Evolutionary conservation across 1,140 invertebrate genomes (phyloP).

Genomic region (Drosophila sp.): DNA sequence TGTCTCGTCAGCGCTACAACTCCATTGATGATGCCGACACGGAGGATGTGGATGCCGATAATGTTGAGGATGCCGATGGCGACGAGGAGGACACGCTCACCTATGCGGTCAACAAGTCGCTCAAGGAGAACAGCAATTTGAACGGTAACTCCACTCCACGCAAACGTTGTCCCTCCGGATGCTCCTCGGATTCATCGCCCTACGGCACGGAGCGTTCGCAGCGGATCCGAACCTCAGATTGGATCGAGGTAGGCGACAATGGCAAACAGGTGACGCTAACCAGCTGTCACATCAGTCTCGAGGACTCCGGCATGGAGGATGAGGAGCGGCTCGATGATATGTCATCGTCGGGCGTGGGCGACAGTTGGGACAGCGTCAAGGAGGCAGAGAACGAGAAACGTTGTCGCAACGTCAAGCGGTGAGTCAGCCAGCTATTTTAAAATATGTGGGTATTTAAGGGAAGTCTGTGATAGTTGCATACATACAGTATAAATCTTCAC

Average conservation of each 20-base stretch:
- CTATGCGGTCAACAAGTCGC: constrained; percentile 63
- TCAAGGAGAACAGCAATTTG: constrained; percentile 53
- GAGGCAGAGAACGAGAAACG: constrained; percentile 80
- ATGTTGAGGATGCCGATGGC: constrained; percentile 76
- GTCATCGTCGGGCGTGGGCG: constrained; percentile 83
- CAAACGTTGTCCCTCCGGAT: constrained; percentile 81
- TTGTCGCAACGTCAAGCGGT: constrained; percentile 77
- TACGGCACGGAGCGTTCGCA: constrained; percentile 84
- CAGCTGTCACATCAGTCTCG: constrained; percentile 83
- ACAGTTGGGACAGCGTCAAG: constrained; percentile 85
- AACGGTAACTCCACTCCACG: constrained; percentile 58
- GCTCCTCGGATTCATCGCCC: constrained; percentile 83
- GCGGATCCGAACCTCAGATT: constrained; percentile 81
- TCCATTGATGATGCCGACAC: constrained; percentile 73
- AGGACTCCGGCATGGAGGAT: constrained; percentile 84
- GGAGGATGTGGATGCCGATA: constrained; percentile 81
- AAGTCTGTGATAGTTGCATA: background rate
- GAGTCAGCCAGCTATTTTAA: constrained; percentile 39
- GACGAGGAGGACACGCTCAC: constrained; percentile 73
- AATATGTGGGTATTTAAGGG: background rate
- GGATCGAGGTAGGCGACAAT: constrained; percentile 84
- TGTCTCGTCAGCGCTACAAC: constrained; percentile 68
- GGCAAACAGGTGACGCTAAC: constrained; percentile 80
- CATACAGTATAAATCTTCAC: background rate
- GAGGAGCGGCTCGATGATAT: constrained; percentile 83